Evolutionary conservation across 2,888 invertebrate genomes (phyloP), one percentile per base, ranked within the genome.

Genomic region (Napeogenes inachia): DNA sequence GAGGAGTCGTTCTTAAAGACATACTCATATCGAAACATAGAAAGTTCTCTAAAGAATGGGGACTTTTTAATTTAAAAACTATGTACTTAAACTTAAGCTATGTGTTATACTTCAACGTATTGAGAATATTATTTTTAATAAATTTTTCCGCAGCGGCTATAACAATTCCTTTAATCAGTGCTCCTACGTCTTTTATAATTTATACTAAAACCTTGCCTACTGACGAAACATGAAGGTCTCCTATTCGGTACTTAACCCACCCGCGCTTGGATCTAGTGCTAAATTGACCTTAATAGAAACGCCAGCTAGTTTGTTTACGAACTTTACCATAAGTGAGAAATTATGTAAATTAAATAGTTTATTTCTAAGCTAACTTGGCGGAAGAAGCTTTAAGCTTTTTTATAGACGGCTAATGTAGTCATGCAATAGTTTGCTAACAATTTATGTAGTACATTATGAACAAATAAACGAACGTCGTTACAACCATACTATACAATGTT

Each of bases 241-340:
- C 60, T 67, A 64, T 69, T 66, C 67, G 66, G 57, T 65, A 70
- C 67, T 66, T 64, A 70, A 62, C 65, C 65, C 62, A 61, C 65
- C 67, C 64, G 62, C 70, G 69, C 69, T 71, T 65, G 61, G 68
- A 70, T 65, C 66, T 71, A 71, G 68, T 64, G 64, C 55, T 61
- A 66, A 66, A 64, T 63, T 64, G 61, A 63, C 66, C 68, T 64
- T 68, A 68, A 66, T 66, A 64, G 66, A 66, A 63, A 64, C 57
- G 64, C 64, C 56, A 64, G 54, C 60, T 58, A 59, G 55, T 59
- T 66, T 64, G 64, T 64, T 66, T 64, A 64, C 65, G 56, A 64
- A 68, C 57, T 64, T 54, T 54, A 38, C 57, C 46, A 57, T 63
- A 61, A 64, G 66, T 60, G 68, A 62, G 60, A 64, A 68, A 64